Evolutionary conservation across 2,888 invertebrate species (phyloP), one percentile per base, ranked within the genome.

Genomic region (Tiliacea aurago): DNA sequence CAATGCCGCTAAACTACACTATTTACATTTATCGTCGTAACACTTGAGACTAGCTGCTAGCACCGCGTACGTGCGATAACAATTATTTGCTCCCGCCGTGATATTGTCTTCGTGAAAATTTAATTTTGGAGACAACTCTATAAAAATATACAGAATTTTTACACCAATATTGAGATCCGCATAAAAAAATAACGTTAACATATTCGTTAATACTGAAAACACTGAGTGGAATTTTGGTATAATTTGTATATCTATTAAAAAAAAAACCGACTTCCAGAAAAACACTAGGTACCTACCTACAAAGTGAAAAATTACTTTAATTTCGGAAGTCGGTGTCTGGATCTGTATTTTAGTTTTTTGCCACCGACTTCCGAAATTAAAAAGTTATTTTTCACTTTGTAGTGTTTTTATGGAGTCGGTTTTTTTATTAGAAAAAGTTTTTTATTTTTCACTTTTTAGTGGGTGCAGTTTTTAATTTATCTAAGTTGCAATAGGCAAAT

Each of bases 1-100:
- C 80, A 83, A 78, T 80, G 73, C 58, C 62, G 62, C 63, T 66
- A 67, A 20, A 65, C 49, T 65, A 84, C 64, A 61, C 73, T 74
- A 76, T 73, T 71, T 70, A 71, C 76, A 74, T 66, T 74, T 70
- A 73, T 71, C 76, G 72, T 28, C 76, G 70, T 76, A 70, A 80
- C 63, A 80, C 66, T 67, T 73, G 41, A 71, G 73, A 56, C 49
- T 72, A 59, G 65, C 47, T 67, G 49, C 51, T 65, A 23, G 49
- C 63, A 53, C 33, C 55, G 28, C 66, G 80, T 58, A 81, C 51
- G 63, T 74, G 64, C 71, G 62, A 81, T 80, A 80, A 80, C 71
- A 71, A 80, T 72, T 80, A 83, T 75, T 79, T 58, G 55, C 58
- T 53, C 55, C 13, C 64, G 70, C 37, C 11, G 23, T 55, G 53